Evolutionary conservation across 2,888 invertebrate species (phyloP).

Genomic region (Stenchaetothrips biformis): DNA sequence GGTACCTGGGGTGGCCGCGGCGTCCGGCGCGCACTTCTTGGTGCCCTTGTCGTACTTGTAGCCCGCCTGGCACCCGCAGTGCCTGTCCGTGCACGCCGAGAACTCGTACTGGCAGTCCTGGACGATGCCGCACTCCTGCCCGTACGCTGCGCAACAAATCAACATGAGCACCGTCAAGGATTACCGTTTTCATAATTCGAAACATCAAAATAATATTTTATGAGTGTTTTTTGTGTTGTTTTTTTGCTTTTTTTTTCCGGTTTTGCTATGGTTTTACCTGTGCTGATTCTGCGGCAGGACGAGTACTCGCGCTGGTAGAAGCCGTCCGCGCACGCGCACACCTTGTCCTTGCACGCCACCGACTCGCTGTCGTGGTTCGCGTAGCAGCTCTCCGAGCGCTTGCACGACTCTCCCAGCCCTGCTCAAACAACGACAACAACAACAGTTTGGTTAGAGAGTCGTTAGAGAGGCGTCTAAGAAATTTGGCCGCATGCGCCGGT

Average conservation of each 20-base stretch:
- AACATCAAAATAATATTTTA: too few relatives aligned
- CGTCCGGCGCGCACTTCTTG: conserved; percentile 16
- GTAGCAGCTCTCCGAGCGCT: conserved; percentile 41
- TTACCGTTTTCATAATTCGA: too few relatives aligned
- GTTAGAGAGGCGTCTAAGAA: too few relatives aligned
- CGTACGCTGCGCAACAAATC: conserved; percentile 35
- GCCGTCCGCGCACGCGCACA: conserved; percentile 41
- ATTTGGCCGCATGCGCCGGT: too few relatives aligned
- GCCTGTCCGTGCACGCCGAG: conserved; percentile 36
- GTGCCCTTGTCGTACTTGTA: conserved; percentile 25
- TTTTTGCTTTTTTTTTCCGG: too few relatives aligned
- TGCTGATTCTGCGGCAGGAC: conserved; percentile 41
- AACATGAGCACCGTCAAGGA: too few relatives aligned
- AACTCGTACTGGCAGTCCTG: conserved; percentile 40
- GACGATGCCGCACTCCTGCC: conserved; percentile 38
- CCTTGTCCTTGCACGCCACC: conserved; percentile 38
- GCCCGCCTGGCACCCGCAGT: background rate
- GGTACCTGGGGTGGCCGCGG: background rate
- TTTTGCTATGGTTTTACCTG: conserved; percentile 35
- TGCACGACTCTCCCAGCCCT: conserved; percentile 41
- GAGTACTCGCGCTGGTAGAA: conserved; percentile 44
- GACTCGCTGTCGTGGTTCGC: conserved; percentile 41
- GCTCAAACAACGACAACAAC: background rate
- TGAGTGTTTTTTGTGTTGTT: too few relatives aligned
- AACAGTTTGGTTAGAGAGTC: background rate